Conservation (phyloP, 2,888 invertebrate species). For the Tetragonisca angustula region DNA sequence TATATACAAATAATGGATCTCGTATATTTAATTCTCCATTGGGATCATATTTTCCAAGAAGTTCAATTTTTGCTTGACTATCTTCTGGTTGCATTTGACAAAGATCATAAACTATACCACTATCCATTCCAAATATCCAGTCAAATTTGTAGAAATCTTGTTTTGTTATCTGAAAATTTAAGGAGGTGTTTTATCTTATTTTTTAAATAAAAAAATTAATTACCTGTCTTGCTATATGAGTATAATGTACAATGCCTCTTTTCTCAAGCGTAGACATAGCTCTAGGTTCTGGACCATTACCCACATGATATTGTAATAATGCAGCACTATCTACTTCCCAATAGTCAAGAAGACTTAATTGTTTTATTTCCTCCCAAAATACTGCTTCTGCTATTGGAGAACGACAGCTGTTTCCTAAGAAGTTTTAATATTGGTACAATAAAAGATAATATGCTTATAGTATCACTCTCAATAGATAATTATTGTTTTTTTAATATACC, state of each 20-base stretch:
- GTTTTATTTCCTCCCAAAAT: conserved; percentile 90
- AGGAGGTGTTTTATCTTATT: conserved; percentile 9
- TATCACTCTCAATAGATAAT: not conserved
- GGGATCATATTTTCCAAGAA: conserved; percentile 94
- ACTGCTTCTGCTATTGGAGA: conserved; percentile 97
- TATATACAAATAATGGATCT: conserved; percentile 96
- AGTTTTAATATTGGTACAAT: not conserved
- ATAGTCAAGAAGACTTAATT: conserved; percentile 86
- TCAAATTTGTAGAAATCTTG: conserved; percentile 93
- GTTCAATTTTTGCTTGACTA: conserved; percentile 89
- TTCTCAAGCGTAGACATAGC: conserved; percentile 89
- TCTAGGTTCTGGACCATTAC: conserved; percentile 91
- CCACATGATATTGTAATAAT: conserved; percentile 93
- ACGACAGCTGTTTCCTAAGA: conserved; percentile 85
- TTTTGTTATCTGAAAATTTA: conserved; percentile 86
- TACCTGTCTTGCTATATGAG: conserved; percentile 91
- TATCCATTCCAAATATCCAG: conserved; percentile 98
- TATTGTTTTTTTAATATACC: conserved; percentile 61
- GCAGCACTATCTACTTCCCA: conserved; percentile 97
- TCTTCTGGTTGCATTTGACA: conserved; percentile 87
- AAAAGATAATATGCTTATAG: conserved; percentile 29
- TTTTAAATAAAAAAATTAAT: conserved; percentile 79
- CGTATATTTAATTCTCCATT: conserved; percentile 91
- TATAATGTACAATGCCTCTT: conserved; percentile 88
- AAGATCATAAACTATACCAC: conserved; percentile 91